These are phyloP conservation scores for Nesidiocoris tenuis DNA, from an alignment of 2,888 invertebrate genomes.

Conservation along the genomic window DNA sequence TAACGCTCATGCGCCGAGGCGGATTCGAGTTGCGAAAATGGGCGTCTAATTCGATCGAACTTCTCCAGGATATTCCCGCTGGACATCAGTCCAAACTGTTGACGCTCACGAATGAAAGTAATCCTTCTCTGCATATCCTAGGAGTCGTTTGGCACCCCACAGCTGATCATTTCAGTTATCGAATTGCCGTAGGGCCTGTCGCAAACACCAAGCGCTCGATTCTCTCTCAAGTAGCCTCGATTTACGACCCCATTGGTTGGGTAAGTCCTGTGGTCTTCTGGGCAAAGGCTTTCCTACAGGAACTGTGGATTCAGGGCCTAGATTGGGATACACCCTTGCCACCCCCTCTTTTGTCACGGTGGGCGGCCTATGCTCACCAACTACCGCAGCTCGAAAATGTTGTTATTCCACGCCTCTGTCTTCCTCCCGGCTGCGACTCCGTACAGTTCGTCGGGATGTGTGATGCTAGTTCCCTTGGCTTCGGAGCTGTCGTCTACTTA, in stretches of 20 bases:
- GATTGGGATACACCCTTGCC: constrained; percentile 9
- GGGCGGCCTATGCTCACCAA: constrained; percentile 13
- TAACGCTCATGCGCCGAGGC: neutral
- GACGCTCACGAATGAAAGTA: neutral
- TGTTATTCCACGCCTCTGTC: constrained; percentile 8
- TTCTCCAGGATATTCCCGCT: neutral
- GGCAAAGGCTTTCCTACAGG: constrained; percentile 9
- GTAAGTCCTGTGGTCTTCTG: neutral
- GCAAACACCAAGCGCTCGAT: constrained; percentile 1
- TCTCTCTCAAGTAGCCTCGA: too few relatives aligned
- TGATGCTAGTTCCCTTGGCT: constrained; percentile 1
- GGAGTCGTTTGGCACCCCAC: neutral
- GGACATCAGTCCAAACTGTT: neutral
- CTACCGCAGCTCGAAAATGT: neutral
- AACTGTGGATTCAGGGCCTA: constrained; percentile 5
- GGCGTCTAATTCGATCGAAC: neutral
- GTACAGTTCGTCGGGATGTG: constrained; percentile 6
- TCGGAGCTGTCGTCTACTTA: constrained; percentile 1
- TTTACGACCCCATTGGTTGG: neutral
- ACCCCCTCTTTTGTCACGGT: constrained; percentile 7
- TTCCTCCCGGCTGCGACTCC: neutral
- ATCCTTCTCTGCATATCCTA: neutral
- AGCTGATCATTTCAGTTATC: neutral
- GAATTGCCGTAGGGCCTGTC: neutral
- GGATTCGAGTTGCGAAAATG: constrained; percentile 7